A percentile compares a stretch with the other conserved stretches of the same genome.
Conservation (phyloP, 2,888 invertebrate species). For the Cheilosia pagana region DNA sequence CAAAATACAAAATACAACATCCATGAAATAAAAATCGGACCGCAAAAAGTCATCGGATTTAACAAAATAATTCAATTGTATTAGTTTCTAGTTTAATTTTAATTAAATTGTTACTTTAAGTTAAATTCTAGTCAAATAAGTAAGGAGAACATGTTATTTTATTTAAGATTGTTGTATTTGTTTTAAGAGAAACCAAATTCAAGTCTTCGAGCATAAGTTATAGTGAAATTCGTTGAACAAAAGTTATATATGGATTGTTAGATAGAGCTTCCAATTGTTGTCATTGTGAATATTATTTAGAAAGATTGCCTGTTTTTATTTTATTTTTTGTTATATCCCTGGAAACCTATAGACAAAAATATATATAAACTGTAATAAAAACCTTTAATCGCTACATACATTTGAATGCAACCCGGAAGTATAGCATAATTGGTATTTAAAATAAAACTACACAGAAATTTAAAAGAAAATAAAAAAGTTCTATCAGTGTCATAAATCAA, state of each 20-base stretch:
- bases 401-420: conserved; percentile 11
- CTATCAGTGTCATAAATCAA: not conserved
- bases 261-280: conserved; percentile 71
- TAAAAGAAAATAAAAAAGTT: conserved; percentile 31
- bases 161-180: conserved; percentile 57
- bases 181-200: conserved; percentile 53
- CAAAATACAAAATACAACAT: conserved; percentile 31
- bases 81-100: conserved; percentile 31
- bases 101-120: conserved; percentile 41
- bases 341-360: not conserved
- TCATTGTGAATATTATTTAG: conserved; percentile 2
- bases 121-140: conserved; percentile 72
- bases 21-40: conserved; percentile 16
- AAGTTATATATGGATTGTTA: conserved; percentile 55
- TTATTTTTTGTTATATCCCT: conserved; percentile 1
- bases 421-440: conserved; percentile 69
- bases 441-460: conserved; percentile 39
- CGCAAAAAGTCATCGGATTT: conserved; percentile 26
- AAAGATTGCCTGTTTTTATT: not conserved
- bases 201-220: conserved; percentile 72
- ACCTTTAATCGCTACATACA: not conserved
- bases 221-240: conserved; percentile 44
- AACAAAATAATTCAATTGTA: conserved; percentile 27
- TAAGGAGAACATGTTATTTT: conserved; percentile 34
- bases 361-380: not conserved